Evolutionary conservation across 35 echinoderm and acorn worm species (phyloP).

Genomic region (Heliocidaris erythrogramma): DNA sequence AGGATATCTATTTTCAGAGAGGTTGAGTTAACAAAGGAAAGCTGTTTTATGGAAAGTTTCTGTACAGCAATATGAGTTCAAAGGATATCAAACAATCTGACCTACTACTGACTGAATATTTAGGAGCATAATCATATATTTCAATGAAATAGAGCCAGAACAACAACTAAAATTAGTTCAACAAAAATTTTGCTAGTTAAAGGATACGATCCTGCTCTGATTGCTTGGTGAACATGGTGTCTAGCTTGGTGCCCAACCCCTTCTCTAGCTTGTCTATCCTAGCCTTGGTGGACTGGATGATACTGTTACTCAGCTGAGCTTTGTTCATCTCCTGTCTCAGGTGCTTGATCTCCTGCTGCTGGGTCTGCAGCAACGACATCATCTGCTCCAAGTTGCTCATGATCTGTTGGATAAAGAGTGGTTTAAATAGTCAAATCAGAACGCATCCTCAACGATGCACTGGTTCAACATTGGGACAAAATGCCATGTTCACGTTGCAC

Average conservation of each 20-base stretch:
- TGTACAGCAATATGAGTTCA: no score
- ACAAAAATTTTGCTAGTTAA: no score
- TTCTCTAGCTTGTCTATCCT: constrained; percentile 93
- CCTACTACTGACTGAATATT: neutral
- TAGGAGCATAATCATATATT: no score
- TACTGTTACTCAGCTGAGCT: constrained; percentile 84
- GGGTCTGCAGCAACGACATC: constrained; percentile 51
- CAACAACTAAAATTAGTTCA: no score
- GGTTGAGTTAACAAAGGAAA: no score
- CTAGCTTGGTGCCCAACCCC: constrained; percentile 74
- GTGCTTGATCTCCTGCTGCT: constrained; percentile 85
- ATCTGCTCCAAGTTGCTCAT: constrained; percentile 68
- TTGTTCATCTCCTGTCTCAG: constrained; percentile 78
- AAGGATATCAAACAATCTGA: neutral
- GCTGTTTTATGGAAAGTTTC: no score
- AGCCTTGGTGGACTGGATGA: constrained; percentile 91
- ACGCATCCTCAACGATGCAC: no score
- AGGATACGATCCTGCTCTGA: constrained; percentile 96
- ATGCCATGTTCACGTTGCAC: no score
- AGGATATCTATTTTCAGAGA: no score
- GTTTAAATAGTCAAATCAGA: neutral
- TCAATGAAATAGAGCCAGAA: no score
- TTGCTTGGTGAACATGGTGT: constrained; percentile 62
- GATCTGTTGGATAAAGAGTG: constrained; percentile 47
- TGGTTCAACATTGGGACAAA: no score